Conservation (phyloP, 2,888 invertebrate species). For the Parnassius apollo region DNA sequence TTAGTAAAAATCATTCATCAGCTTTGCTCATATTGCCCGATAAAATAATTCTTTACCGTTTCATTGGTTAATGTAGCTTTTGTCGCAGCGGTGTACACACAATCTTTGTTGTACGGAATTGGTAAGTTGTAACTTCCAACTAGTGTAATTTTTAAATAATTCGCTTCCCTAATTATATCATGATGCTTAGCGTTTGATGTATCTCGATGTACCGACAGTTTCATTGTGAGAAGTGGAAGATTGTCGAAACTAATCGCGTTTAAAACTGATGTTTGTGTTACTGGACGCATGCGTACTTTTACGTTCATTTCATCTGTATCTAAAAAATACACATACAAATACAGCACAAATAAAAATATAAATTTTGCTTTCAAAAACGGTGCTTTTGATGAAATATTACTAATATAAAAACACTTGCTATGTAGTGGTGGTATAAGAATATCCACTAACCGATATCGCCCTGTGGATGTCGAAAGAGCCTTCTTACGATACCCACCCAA, state of each 20-base stretch:
- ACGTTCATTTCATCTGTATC: conserved; percentile 49
- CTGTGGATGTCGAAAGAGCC: too few relatives aligned
- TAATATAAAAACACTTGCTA: too few relatives aligned
- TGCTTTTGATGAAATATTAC: too few relatives aligned
- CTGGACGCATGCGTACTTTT: conserved; percentile 60
- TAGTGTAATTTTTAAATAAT: conserved; percentile 59
- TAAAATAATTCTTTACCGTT: conserved; percentile 40
- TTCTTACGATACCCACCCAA: too few relatives aligned
- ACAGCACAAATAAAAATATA: too few relatives aligned
- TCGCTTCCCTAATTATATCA: conserved; percentile 47
- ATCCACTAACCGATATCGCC: too few relatives aligned
- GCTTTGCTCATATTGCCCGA: too few relatives aligned
- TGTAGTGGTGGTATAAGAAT: too few relatives aligned
- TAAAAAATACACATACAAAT: conserved; percentile 32
- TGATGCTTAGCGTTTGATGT: conserved; percentile 49
- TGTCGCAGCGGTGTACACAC: conserved; percentile 53
- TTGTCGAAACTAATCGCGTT: conserved; percentile 64
- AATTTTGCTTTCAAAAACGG: too few relatives aligned
- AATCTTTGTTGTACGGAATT: conserved; percentile 44
- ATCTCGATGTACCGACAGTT: conserved; percentile 46
- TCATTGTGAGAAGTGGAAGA: conserved; percentile 57
- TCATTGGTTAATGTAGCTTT: conserved; percentile 48
- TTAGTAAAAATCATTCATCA: too few relatives aligned
- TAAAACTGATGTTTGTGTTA: conserved; percentile 41
- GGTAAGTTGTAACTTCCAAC: conserved; percentile 60